phyloP scores from a whole-genome alignment of 2,113 vertebrate species.

The Ailurus styani region DNA sequence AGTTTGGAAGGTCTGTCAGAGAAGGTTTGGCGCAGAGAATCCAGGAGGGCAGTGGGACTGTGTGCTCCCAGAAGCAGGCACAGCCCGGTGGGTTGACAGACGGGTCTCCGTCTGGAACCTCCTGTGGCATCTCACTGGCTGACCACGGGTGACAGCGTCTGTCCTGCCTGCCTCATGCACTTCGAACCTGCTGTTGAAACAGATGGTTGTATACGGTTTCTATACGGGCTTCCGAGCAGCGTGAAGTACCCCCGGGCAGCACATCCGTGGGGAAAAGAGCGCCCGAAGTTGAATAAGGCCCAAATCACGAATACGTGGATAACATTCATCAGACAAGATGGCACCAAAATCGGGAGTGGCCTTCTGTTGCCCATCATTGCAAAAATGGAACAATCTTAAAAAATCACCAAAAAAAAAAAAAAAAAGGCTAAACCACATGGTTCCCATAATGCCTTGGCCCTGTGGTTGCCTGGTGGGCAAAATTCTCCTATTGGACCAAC shows the following conservation, averaged over 20 bases:
- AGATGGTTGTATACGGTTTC: too few relatives aligned
- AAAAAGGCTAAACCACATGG: background rate
- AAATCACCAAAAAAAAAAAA: background rate
- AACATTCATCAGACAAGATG: background rate
- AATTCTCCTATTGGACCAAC: background rate
- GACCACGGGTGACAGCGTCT: accelerated
- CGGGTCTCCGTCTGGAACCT: background rate
- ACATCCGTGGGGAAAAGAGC: background rate
- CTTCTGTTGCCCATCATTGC: background rate
- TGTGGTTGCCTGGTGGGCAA: background rate
- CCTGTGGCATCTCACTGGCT: background rate
- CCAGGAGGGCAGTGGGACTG: background rate
- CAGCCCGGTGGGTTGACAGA: accelerated
- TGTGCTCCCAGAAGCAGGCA: accelerated
- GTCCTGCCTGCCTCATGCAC: background rate
- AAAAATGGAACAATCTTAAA: background rate
- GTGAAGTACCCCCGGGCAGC: background rate
- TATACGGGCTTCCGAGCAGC: background rate
- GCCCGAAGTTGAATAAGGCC: background rate
- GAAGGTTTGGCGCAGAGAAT: background rate
- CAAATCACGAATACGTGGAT: accelerated
- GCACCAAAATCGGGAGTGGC: accelerated
- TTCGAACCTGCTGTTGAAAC: background rate
- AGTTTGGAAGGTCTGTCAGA: background rate
- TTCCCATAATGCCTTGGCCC: background rate